Conservation (phyloP, 92 coral and sea anemone species). For the Actinostola sp. region DNA sequence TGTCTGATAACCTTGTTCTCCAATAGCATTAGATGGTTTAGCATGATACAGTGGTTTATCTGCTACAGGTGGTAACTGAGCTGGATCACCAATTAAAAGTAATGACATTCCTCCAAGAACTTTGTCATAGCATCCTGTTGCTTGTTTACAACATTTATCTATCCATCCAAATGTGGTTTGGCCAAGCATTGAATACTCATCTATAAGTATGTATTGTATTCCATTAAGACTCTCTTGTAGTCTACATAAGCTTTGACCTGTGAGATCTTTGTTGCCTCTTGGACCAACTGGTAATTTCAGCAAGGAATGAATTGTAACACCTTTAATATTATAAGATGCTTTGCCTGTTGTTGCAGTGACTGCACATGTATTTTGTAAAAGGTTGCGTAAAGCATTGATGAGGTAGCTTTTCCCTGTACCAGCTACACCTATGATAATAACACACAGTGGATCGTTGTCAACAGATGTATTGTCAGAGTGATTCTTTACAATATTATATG, state of each 20-base stretch:
- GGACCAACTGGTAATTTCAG: slow-evolving; percentile 60
- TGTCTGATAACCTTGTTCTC: slow-evolving; percentile 61
- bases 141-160: slow-evolving; percentile 46
- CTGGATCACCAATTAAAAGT: slow-evolving; percentile 57
- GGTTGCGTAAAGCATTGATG: slow-evolving; percentile 50
- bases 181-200: slow-evolving; percentile 76
- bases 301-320: too few species aligned
- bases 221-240: slow-evolving; percentile 40
- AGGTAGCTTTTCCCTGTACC: too few species aligned
- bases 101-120: slow-evolving; percentile 50
- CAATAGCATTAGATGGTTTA: slow-evolving; percentile 50
- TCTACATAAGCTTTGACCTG: slow-evolving; percentile 48
- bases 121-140: slow-evolving; percentile 45
- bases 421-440: slow-evolving; percentile 46
- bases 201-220: slow-evolving; percentile 59
- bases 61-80: slow-evolving; percentile 71
- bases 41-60: slow-evolving; percentile 65
- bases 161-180: slow-evolving; percentile 63
- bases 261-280: slow-evolving; percentile 41
- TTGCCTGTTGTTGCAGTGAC: slow-evolving; percentile 65
- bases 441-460: slow-evolving; percentile 43
- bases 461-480: slow-evolving; percentile 33
- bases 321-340: slow-evolving; percentile 52
- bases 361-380: slow-evolving; percentile 41
- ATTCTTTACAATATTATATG: slow-evolving; percentile 58